phyloP scores from a whole-genome alignment of 2,113 vertebrate genomes.

The Cavia aperea region DNA sequence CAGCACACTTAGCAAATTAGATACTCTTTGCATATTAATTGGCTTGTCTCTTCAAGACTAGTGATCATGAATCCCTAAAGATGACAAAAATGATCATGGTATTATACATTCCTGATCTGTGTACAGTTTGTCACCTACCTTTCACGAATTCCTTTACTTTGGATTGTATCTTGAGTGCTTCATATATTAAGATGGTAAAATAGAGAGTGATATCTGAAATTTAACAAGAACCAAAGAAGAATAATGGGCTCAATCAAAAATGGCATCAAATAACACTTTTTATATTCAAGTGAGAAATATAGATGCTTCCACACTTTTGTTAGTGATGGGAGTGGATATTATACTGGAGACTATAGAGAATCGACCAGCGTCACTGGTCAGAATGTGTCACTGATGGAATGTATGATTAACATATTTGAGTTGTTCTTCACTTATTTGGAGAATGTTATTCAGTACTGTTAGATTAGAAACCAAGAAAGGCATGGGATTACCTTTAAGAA shows the following conservation, averaged over 20 bases:
- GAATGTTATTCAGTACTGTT: neutral
- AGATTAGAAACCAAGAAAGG: neutral
- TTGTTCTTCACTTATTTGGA: neutral
- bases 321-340: neutral
- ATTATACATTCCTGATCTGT: constrained; percentile 51
- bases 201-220: constrained; percentile 21
- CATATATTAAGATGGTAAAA: constrained; percentile 15
- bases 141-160: constrained; percentile 47
- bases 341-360: neutral
- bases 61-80: constrained; percentile 53
- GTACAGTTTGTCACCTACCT: constrained; percentile 40
- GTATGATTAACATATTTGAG: neutral
- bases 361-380: neutral
- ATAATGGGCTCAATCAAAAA: neutral
- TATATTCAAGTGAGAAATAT: neutral
- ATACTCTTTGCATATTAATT: constrained; percentile 64
- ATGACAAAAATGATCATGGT: constrained; percentile 56
- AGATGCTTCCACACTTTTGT: neutral
- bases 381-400: neutral
- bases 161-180: constrained; percentile 29
- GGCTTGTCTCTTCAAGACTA: constrained; percentile 49
- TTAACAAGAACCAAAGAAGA: constrained; percentile 2
- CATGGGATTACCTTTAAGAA: neutral
- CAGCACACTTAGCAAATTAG: constrained; percentile 57
- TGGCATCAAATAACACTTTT: neutral